Percentiles rank a stretch among this genome's conserved stretches.
Evolutionary conservation across 2,888 invertebrate genomes (phyloP).

Genomic region (Rhagonycha lutea): DNA sequence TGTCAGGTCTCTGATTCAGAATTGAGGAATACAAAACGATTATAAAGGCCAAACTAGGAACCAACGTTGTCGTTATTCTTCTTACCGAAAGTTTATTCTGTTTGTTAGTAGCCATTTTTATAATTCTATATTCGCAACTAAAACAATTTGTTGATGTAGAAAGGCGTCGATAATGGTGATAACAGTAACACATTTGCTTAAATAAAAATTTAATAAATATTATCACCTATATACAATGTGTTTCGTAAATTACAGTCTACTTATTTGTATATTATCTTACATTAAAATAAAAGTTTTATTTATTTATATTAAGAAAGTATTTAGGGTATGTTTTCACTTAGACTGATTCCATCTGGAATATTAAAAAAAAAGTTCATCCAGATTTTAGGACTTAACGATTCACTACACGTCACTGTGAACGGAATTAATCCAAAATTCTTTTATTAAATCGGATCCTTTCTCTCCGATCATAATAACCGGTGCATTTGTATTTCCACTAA

Average conservation of each 20-base stretch:
- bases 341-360: neutral
- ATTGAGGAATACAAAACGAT: constrained; percentile 68
- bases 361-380: neutral
- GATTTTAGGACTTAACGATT: neutral
- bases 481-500: constrained; percentile 86
- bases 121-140: neutral
- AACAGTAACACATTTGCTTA: neutral
- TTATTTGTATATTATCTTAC: neutral
- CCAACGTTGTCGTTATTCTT: constrained; percentile 67
- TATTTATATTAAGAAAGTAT: neutral
- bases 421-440: constrained; percentile 75
- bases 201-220: neutral
- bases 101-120: constrained; percentile 6
- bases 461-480: constrained; percentile 90
- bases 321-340: too few species aligned
- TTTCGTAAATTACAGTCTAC: neutral
- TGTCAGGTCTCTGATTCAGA: constrained; percentile 69
- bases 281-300: neutral
- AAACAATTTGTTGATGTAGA: neutral
- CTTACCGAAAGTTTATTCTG: constrained; percentile 61
- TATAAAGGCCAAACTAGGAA: constrained; percentile 68
- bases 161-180: neutral
- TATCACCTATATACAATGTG: neutral
- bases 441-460: constrained; percentile 86
- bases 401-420: constrained; percentile 32